Base-by-base conservation (phyloP, 2,888 invertebrate species). In the Odontocerum albicorne region DNA sequence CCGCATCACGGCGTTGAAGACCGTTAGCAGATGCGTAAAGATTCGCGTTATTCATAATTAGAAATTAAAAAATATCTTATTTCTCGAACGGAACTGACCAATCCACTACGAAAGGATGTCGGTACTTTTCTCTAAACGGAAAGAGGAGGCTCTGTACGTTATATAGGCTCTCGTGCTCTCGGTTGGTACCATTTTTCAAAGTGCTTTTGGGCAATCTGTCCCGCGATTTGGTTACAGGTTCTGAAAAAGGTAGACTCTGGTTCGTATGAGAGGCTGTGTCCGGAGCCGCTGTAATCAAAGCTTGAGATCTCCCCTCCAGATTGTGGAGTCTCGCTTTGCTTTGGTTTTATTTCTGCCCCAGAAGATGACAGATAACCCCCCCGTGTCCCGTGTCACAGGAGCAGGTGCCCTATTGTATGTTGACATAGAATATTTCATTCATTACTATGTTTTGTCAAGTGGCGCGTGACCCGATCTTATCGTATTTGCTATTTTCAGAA, bases 1-100 rank as follows among this genome's bases (percentile, higher is more conserved):
- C 66, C 6, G 86, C 83, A 66, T 87, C 87, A 16, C 81, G 76
- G 59, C 81, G 81, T 68, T 92, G 92, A 49, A 90, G 68, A 44
- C 74, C 77, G 68, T 86, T 88, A 57, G 82, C 80, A 63, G 81
- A 80, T 36, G 83, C 78, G 68, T 92, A 92, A 12, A 87, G 67
- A 59, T 81, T 76, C 1, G 88, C 86, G 66, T 83, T 74, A 66
- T 84, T 76, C 81, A 87, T 85, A 67, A 20, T 7, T 31, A 13
- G 36, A 21, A 51, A 36, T 20, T 19, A 4, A 4, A 3, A 19
- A 27, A 31, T 7, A 16, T 19, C 3, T 10, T 33, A 13, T n/a
- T 15, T 19, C 15, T 47, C n/a, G 31, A 33, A 45, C 42, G 32
- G 35, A 53, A 60, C 59, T 62, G 59, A 62, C 63, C 61, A 62